Percentiles rank a stretch among this genome's conserved stretches.
Conservation (phyloP, 64 coral and sea anemone genomes). For the Montipora foliosa region DNA sequence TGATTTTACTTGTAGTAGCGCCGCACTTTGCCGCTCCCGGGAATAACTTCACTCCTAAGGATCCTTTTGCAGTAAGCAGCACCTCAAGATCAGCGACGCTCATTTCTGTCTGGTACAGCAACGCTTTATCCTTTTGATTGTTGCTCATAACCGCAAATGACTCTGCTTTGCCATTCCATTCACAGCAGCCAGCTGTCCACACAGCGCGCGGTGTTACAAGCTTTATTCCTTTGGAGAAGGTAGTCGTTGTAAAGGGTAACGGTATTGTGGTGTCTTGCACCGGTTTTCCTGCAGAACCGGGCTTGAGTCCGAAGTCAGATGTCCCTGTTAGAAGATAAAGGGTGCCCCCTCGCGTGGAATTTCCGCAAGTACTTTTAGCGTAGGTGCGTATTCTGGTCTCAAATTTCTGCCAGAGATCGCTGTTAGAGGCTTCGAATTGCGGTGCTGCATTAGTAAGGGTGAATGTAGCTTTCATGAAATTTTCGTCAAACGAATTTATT, state of each 20-base stretch:
- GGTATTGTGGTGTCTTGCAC: constrained; percentile 1
- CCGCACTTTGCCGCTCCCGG: constrained; percentile 9
- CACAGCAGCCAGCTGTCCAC: constrained; percentile 49
- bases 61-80: neutral
- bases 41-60: neutral
- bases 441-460: no score
- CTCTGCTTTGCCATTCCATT: constrained; percentile 3
- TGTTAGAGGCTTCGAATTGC: no score
- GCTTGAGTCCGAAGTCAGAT: neutral
- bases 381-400: no score
- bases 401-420: no score
- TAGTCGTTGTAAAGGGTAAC: neutral
- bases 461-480: no score
- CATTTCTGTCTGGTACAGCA: constrained; percentile 45
- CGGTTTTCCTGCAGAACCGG: neutral
- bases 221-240: neutral
- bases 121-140: neutral
- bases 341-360: no score
- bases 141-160: constrained; percentile 62
- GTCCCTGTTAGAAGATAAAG: no score
- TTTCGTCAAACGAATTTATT: no score
- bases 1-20: neutral
- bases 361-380: no score
- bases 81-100: neutral
- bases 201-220: constrained; percentile 33